Evolutionary conservation across 2,888 invertebrate genomes (phyloP).

Genomic region (Leucoma salicis): DNA sequence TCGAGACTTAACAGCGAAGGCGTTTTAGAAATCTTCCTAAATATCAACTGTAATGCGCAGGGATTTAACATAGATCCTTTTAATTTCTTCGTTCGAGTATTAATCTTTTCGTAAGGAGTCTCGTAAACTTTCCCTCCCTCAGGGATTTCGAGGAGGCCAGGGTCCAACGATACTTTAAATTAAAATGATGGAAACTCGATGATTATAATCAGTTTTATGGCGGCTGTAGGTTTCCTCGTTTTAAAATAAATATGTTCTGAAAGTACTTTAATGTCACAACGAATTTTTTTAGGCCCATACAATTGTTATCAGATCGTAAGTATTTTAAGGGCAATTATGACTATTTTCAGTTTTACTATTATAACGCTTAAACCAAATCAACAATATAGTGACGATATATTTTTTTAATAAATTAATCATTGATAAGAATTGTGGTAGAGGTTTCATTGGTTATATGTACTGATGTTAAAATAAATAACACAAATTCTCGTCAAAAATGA

Average conservation of each 20-base stretch:
- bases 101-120: conserved; percentile 54
- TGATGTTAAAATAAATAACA: no score
- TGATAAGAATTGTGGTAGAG: no score
- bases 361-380: no score
- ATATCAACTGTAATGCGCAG: conserved; percentile 28
- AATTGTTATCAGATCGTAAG: background rate
- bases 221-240: conserved; percentile 32
- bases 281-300: conserved; percentile 16
- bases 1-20: conserved; percentile 3
- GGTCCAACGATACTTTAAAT: conserved; percentile 37
- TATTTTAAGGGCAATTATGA: no score
- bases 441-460: no score
- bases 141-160: conserved; percentile 42
- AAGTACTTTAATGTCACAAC: conserved; percentile 32
- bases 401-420: no score
- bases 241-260: conserved; percentile 30
- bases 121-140: conserved; percentile 35
- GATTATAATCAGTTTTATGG: conserved; percentile 45
- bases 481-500: no score
- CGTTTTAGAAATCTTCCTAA: conserved; percentile 18
- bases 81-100: conserved; percentile 55
- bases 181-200: conserved; percentile 55
- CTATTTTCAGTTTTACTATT: no score
- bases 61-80: conserved; percentile 39
- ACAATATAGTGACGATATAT: no score